Percentiles rank a stretch among this genome's conserved stretches.
These are phyloP conservation scores for Elaeidobius kamerunicus DNA, from an alignment of 2,888 invertebrate genomes.

Conservation along the genomic window DNA sequence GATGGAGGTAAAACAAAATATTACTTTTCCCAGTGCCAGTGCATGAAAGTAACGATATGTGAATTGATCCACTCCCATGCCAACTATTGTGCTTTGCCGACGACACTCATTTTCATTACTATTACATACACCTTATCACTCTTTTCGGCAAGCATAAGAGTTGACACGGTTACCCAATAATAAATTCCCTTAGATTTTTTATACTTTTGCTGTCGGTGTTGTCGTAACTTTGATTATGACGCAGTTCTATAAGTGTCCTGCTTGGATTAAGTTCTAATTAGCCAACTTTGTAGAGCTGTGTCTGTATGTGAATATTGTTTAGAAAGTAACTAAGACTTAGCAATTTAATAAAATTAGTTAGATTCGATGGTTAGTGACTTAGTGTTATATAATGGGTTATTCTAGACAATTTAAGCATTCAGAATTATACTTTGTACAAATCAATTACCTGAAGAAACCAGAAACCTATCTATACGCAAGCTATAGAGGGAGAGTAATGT, in stretches of 20 bases:
- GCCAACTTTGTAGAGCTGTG: too few relatives aligned
- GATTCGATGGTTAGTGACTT: too few relatives aligned
- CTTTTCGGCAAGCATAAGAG: constrained; percentile 3
- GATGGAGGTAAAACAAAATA: constrained; percentile 63
- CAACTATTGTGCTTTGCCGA: constrained; percentile 3
- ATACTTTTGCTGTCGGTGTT: constrained; percentile 23
- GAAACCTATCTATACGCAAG: too few relatives aligned
- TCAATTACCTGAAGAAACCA: too few relatives aligned
- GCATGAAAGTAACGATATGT: constrained; percentile 34
- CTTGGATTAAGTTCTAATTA: too few relatives aligned
- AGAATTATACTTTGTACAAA: too few relatives aligned
- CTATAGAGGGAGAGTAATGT: too few relatives aligned
- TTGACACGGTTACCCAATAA: constrained; percentile 8
- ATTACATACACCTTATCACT: too few relatives aligned
- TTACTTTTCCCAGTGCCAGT: constrained; percentile 24
- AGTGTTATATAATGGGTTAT: too few relatives aligned
- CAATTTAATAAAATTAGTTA: too few relatives aligned
- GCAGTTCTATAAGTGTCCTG: constrained; percentile 4
- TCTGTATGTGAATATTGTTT: neutral
- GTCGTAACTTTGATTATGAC: neutral
- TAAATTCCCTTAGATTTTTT: constrained; percentile 25
- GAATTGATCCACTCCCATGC: neutral
- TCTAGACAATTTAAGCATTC: too few relatives aligned
- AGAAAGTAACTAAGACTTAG: too few relatives aligned
- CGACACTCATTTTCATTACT: neutral